A percentile compares a stretch with the other conserved stretches of the same genome.
phyloP scores from a whole-genome alignment of 1,140 invertebrate species.

The Parapsyche elsis region DNA sequence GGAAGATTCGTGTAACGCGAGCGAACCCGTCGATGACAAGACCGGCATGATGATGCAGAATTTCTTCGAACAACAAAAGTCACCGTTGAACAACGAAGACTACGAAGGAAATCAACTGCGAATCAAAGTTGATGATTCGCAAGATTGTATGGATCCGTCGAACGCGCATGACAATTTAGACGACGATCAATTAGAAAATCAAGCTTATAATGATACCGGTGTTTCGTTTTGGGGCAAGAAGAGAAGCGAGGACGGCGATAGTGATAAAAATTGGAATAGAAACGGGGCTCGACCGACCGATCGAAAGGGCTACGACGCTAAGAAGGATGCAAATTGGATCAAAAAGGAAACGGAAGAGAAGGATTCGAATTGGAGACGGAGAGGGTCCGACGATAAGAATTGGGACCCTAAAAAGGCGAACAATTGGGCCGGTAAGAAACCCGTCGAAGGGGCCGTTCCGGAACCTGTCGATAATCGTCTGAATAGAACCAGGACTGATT shows the following conservation, averaged over 20 bases:
- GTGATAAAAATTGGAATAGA: slow-evolving; percentile 31
- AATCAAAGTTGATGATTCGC: background rate
- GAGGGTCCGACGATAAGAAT: slow-evolving; percentile 47
- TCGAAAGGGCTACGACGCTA: slow-evolving; percentile 25
- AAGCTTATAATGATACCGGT: background rate
- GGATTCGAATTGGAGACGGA: slow-evolving; percentile 51
- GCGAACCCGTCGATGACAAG: slow-evolving; percentile 33
- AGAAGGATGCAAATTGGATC: slow-evolving; percentile 25
- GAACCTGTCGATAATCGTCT: background rate
- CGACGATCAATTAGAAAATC: background rate
- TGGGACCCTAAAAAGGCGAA: slow-evolving; percentile 23
- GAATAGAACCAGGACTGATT: background rate
- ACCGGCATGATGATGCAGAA: background rate
- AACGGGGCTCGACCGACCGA: slow-evolving; percentile 12
- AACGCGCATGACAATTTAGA: slow-evolving; percentile 3
- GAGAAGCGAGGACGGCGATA: slow-evolving; percentile 25
- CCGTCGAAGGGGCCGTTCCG: background rate
- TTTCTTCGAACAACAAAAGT: slow-evolving; percentile 7
- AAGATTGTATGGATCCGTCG: slow-evolving; percentile 9
- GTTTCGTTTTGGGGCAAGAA: slow-evolving; percentile 31
- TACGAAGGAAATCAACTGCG: background rate
- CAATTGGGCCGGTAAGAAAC: slow-evolving; percentile 16
- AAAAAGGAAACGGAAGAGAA: slow-evolving; percentile 48
- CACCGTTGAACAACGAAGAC: background rate
- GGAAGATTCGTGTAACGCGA: background rate